A percentile compares a stretch with the other conserved stretches of the same genome.
Evolutionary conservation across 2,888 invertebrate species (phyloP).

Genomic region (Pycnomerus fuliginosus): DNA sequence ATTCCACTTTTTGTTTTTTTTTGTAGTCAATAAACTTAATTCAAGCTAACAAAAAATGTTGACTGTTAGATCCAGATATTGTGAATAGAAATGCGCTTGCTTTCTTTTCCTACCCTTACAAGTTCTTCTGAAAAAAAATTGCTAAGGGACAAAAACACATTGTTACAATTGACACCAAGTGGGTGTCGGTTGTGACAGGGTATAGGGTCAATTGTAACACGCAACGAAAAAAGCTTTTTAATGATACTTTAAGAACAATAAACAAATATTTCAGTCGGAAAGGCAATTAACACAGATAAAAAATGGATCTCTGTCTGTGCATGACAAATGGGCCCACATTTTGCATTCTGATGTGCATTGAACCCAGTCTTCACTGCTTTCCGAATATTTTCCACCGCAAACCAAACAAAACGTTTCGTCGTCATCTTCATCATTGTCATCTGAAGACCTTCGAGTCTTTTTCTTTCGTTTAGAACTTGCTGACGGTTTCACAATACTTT

Average conservation of each 20-base stretch:
- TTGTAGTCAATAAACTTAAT: background rate
- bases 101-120: background rate
- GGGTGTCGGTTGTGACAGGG: background rate
- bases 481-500: background rate
- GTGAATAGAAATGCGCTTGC: background rate
- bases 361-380: constrained; percentile 1
- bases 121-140: background rate
- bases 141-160: background rate
- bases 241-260: background rate
- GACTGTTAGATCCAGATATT: background rate
- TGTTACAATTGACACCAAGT: background rate
- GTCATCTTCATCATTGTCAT: background rate
- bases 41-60: background rate
- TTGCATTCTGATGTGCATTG: background rate
- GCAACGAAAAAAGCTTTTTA: background rate
- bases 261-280: background rate
- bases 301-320: constrained; percentile 5
- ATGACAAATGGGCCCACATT: constrained; percentile 22
- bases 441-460: background rate
- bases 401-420: background rate
- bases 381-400: background rate
- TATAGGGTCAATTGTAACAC: background rate
- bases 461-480: background rate
- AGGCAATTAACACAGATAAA: background rate
- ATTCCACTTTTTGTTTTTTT: background rate